Conservation (phyloP, 2,113 vertebrate species). For the Albula glossodonta region DNA sequence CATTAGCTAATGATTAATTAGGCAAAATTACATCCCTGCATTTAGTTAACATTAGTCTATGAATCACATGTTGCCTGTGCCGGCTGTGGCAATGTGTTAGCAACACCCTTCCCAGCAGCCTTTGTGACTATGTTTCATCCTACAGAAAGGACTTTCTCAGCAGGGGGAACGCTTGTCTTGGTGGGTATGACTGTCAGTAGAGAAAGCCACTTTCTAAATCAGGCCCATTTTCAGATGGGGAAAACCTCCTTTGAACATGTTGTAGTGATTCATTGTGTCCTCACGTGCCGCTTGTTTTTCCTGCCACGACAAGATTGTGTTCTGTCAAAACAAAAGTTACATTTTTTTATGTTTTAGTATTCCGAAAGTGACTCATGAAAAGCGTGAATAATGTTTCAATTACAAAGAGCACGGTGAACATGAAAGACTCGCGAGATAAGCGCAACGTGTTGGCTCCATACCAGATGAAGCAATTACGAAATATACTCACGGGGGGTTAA, state of each 20-base stretch:
- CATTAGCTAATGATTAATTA: too few relatives aligned
- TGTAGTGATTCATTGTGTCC: not conserved
- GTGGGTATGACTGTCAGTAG: too few relatives aligned
- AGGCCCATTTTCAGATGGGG: not conserved
- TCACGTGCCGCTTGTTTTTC: not conserved
- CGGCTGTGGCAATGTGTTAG: too few relatives aligned
- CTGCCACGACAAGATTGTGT: not conserved
- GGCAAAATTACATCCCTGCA: too few relatives aligned
- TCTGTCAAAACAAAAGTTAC: not conserved
- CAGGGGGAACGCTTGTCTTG: too few relatives aligned
- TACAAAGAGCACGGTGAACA: not conserved
- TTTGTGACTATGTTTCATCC: too few relatives aligned
- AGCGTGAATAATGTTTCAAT: slow-evolving; percentile 1
- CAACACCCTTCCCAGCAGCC: too few relatives aligned
- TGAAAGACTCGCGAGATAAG: not conserved
- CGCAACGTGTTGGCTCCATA: not conserved
- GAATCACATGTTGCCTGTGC: too few relatives aligned
- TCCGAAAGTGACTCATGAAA: not conserved
- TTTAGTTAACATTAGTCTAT: too few relatives aligned
- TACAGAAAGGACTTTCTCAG: too few relatives aligned
- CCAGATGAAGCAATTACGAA: not conserved
- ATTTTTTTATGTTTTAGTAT: not conserved
- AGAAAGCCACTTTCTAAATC: too few relatives aligned
- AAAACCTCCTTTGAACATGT: not conserved
- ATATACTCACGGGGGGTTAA: not conserved